Conservation (phyloP, 1,140 invertebrate genomes). For the Lordiphosa collinella region DNA sequence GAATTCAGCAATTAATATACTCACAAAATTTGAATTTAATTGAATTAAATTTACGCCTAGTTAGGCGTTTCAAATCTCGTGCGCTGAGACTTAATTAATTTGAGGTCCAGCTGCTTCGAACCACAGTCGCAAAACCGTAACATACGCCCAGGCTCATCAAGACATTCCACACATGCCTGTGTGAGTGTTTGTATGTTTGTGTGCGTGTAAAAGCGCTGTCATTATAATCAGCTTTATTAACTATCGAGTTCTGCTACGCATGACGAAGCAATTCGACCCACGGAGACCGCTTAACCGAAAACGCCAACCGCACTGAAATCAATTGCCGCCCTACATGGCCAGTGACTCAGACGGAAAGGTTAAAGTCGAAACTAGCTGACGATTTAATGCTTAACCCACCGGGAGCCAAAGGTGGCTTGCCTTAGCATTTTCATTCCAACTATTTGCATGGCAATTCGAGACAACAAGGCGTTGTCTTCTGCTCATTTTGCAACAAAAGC, state of each 20-base stretch:
- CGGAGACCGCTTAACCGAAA: conserved; percentile 19
- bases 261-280: conserved; percentile 42
- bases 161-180: not conserved
- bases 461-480: not conserved
- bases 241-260: conserved; percentile 34
- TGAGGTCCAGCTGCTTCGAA: not conserved
- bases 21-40: too few species aligned
- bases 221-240: conserved; percentile 57
- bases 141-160: not conserved
- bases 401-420: not conserved
- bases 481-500: conserved; percentile 36
- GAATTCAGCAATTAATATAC: too few species aligned
- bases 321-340: conserved; percentile 12
- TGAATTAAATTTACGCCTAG: too few species aligned
- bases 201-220: conserved; percentile 3
- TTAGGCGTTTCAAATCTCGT: too few species aligned
- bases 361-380: not conserved
- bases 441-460: conserved; percentile 33
- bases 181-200: not conserved
- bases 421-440: conserved; percentile 14
- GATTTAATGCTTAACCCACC: conserved; percentile 24
- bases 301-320: conserved; percentile 19
- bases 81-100: conserved; percentile 22
- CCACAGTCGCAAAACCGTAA: not conserved
- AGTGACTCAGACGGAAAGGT: not conserved